Evolutionary conservation across 1,140 invertebrate species (phyloP).

Genomic region (Lasaia peninsularis): DNA sequence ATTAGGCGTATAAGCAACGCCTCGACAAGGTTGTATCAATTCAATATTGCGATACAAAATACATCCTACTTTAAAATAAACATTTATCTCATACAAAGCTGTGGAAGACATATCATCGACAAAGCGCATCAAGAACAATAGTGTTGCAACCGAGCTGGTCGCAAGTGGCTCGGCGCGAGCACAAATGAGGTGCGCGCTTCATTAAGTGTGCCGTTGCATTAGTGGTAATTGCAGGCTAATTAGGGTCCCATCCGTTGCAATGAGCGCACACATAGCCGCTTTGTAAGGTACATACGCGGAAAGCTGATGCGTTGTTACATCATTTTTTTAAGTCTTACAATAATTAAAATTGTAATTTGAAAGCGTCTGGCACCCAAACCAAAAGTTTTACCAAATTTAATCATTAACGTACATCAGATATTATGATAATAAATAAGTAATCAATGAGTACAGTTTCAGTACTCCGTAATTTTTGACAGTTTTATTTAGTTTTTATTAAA

Average conservation of each 20-base stretch:
- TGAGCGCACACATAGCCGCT: conserved; percentile 22
- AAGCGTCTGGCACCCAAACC: no score
- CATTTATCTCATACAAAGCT: background rate
- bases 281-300: conserved; percentile 18
- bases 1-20: no score
- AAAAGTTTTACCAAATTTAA: no score
- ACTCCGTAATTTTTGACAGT: no score
- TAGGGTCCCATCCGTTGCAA: conserved; percentile 56
- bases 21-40: no score
- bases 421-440: no score
- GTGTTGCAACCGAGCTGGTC: conserved; percentile 29
- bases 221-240: conserved; percentile 68
- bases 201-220: conserved; percentile 64
- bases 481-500: no score
- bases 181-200: conserved; percentile 57
- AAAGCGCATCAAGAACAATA: conserved; percentile 35
- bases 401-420: no score
- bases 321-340: background rate
- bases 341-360: background rate
- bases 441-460: no score
- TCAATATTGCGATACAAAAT: background rate
- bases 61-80: background rate
- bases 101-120: conserved; percentile 1
- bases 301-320: conserved; percentile 18
- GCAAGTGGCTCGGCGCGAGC: conserved; percentile 33